phyloP scores from a whole-genome alignment of 64 coral and sea anemone genomes.

The Montipora capricornis region DNA sequence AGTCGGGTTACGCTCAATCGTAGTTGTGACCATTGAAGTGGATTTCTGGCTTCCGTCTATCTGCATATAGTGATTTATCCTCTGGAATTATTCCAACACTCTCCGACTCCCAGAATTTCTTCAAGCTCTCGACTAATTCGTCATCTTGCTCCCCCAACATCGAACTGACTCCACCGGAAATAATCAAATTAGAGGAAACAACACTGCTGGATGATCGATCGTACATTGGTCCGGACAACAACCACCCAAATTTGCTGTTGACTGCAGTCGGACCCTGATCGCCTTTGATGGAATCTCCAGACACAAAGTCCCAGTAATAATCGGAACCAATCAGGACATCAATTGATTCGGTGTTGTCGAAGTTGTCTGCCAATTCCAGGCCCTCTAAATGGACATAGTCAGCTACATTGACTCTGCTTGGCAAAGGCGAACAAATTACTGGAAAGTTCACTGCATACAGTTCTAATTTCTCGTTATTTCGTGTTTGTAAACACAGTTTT shows the following conservation, averaged over 20 bases:
- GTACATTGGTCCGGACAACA: slow-evolving; percentile 64
- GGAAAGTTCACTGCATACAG: slow-evolving; percentile 50
- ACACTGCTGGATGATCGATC: not conserved
- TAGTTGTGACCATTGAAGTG: slow-evolving; percentile 63
- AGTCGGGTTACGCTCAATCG: slow-evolving; percentile 33
- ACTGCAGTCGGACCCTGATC: slow-evolving; percentile 76
- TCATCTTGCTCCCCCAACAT: slow-evolving; percentile 27
- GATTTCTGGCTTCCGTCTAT: slow-evolving; percentile 26
- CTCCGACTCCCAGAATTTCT: slow-evolving; percentile 81
- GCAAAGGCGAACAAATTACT: slow-evolving; percentile 53
- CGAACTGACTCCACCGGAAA: slow-evolving; percentile 43
- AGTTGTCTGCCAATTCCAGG: slow-evolving; percentile 57
- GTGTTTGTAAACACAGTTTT: slow-evolving; percentile 56
- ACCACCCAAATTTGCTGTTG: slow-evolving; percentile 72
- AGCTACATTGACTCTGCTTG: slow-evolving; percentile 21
- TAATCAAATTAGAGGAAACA: slow-evolving; percentile 59
- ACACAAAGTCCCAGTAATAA: slow-evolving; percentile 80
- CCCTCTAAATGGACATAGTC: slow-evolving; percentile 54
- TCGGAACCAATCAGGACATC: slow-evolving; percentile 79
- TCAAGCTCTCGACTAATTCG: slow-evolving; percentile 46
- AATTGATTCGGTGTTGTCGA: slow-evolving; percentile 26
- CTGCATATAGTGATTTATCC: not conserved
- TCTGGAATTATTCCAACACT: slow-evolving; percentile 59
- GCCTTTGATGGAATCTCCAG: slow-evolving; percentile 35
- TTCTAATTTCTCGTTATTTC: slow-evolving; percentile 45